Evolutionary conservation across 1,140 invertebrate genomes (phyloP), one percentile per base, ranked within the genome.

Genomic region (Scaptomyza montana): DNA sequence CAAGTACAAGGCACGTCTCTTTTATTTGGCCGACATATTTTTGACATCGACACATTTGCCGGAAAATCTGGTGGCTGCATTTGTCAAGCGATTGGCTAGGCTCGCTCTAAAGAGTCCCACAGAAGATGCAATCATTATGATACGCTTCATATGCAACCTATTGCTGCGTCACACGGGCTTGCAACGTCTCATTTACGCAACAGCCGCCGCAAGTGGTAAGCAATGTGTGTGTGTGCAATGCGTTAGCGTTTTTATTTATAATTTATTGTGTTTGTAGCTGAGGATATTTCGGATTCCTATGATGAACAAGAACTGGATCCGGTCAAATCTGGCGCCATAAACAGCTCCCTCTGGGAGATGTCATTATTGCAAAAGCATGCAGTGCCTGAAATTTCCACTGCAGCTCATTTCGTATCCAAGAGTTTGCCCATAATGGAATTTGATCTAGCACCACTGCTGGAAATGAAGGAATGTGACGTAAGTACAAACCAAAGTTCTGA

Each of bases 311-410:
- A 98, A 93, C 89, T 93, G 3, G 95, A 98, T 93, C 96, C 97
- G 1, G 78, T 93, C 0, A 94, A 96, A 70, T 96, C 96, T 19
- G 94, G 94, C 69, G 98, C 98, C 0, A 92, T 97, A 2, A 94
- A 96, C 19, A 98, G 97, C 84, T 98, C 96, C 41, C 93, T 99
- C 21, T 99, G 98, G 98, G 98, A 99, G 93, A 93, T 98, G 21
- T 94, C 95, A 56, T 93, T 94, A 8, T 89, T 98, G 33, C 95
- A 97, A 81, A 92, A 93, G 72, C 97, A 98, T 91, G 94, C 95
- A n/a, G 85, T 97, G 71, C 96, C 96, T n/a, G 82, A 90, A 16
- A 93, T 97, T 5, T 94, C 95, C 4, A 94, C 93, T 51, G 94
- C 94, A 0, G 96, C 96, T 0, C 94, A 93, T 69, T 96, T 96